A percentile compares a stretch with the other conserved stretches of the same genome.
These are phyloP conservation scores for Clunio marinus DNA, from an alignment of 2,888 invertebrate species.

Conservation along the genomic window DNA sequence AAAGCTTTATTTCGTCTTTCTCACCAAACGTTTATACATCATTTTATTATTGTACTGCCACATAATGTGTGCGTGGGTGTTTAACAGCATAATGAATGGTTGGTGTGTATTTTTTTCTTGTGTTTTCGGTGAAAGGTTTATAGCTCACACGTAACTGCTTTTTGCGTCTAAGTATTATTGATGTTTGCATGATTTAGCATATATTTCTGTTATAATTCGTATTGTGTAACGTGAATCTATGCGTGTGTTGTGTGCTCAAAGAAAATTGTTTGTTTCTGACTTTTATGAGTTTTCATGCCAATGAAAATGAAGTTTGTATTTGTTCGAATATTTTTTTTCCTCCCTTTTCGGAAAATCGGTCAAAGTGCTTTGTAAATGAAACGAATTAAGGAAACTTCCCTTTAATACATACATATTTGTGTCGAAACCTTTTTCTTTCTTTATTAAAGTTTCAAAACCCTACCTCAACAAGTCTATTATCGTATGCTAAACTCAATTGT, in stretches of 20 bases:
- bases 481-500: neutral
- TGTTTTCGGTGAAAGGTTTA: constrained; percentile 18
- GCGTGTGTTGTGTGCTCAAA: neutral
- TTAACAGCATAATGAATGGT: neutral
- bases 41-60: neutral
- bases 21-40: neutral
- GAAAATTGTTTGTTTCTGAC: constrained; percentile 6
- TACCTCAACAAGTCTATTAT: neutral
- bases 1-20: neutral
- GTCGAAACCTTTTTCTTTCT: no score
- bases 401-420: neutral
- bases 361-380: constrained; percentile 5
- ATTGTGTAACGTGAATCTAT: no score
- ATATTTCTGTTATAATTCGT: neutral
- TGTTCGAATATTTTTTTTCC: neutral
- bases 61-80: neutral
- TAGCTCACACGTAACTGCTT: constrained; percentile 6
- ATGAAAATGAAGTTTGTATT: neutral
- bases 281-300: constrained; percentile 23
- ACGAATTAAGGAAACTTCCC: neutral
- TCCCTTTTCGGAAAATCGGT: neutral
- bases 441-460: no score
- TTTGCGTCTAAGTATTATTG: constrained; percentile 20
- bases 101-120: neutral
- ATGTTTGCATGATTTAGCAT: constrained; percentile 32